Base-by-base conservation (phyloP, 1,140 invertebrate genomes). In the Temnothorax curvispinosus region DNA sequence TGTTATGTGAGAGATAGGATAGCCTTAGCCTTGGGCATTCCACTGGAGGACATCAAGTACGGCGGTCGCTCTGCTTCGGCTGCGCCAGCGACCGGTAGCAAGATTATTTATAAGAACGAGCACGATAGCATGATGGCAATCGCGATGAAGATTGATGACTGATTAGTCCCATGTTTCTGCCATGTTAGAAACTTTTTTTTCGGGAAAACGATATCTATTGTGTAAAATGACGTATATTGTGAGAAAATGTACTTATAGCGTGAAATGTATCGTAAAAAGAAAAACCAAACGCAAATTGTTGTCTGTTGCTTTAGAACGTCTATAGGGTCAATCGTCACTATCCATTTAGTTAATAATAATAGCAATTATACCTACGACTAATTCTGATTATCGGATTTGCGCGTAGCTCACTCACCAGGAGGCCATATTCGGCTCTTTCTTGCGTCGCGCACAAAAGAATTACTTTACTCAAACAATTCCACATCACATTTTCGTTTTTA, bases 1-100 rank as follows among this genome's bases (percentile, higher is more conserved):
- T 91, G 94, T 1, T 98, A 97, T 88, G 94, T 95, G 76, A 93
- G 95, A 64, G 95, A 95, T 77, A 95, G 95, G 87, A 93, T 96
- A 65, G 93, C 93, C 81, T 94, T 89, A 92, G 95, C 94, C 2
- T 71, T 95, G 58, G 88, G 89, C 0, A 67, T 93, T 44, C 84
- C 87, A 82, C 27, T 92, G 18, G 90, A 94, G 69, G n/a, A 91
- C 60, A 78, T 94, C 52, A 75, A 82, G 2, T 96, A 95, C 82
- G 91, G 93, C 21, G 96, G 96, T 11, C 93, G 96, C 50, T 35
- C 92, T 60, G 85, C 93, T 15, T 94, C 95, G 8, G 92, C 96
- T 2, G 88, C 96, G 1, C 93, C 96, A 41, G 94, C 96, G 5
- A 95, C 96, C 0, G 96, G 96, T 18, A 96, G 94, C 86, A 96